phyloP scores from a whole-genome alignment of 2,888 invertebrate genomes.

The Microplitis manilae region DNA sequence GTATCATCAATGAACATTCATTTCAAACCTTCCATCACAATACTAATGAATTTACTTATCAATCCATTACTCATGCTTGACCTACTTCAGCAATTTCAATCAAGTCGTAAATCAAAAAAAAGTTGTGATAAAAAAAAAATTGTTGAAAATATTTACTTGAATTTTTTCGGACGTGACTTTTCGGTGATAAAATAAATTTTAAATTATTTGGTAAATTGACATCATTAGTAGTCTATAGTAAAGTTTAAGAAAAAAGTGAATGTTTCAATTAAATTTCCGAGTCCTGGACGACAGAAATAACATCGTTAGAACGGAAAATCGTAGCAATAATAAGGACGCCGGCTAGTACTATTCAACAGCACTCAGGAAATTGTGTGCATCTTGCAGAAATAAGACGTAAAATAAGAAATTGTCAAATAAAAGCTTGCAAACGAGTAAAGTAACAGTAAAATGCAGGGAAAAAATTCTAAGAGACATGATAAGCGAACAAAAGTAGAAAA shows the following conservation, averaged over 20 bases:
- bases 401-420: constrained; percentile 38
- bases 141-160: background rate
- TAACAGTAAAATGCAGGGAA: constrained; percentile 8
- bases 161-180: background rate
- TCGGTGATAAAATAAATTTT: background rate
- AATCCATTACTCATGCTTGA: background rate
- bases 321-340: constrained; percentile 29
- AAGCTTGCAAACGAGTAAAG: constrained; percentile 25
- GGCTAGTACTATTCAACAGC: constrained; percentile 19
- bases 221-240: constrained; percentile 8
- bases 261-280: background rate
- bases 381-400: constrained; percentile 25
- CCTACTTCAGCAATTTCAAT: constrained; percentile 1
- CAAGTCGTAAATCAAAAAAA: background rate
- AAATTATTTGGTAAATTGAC: background rate
- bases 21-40: background rate
- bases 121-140: background rate
- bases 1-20: background rate
- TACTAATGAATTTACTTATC: background rate
- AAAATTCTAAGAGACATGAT: background rate
- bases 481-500: background rate
- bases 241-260: background rate
- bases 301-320: constrained; percentile 24
- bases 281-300: constrained; percentile 3
- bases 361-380: constrained; percentile 39